Evolutionary conservation across 2,113 vertebrate genomes (phyloP), one percentile per base, ranked within the genome.

Genomic region (Pandion haliaetus): DNA sequence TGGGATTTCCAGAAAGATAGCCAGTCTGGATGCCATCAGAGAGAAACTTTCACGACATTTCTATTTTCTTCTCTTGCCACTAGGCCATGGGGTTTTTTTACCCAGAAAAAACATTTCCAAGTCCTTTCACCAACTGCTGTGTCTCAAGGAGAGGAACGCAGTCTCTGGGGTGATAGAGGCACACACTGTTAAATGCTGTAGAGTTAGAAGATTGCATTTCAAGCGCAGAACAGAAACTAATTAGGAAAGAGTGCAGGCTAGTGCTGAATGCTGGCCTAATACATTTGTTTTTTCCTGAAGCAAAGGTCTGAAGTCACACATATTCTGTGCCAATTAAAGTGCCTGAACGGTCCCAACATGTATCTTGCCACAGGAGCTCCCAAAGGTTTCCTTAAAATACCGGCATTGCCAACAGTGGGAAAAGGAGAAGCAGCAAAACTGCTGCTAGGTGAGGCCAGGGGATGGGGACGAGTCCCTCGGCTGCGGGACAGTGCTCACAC

Each of bases 381-480:
- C 29, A 25, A 47, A 58, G 10, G 1, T 57, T 71, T 88, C 17
- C 17, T 86, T 82, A 24, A 44, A 73, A 81, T 36, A 32, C 5
- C 0, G 1, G 2, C 26, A 62, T 40, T n/a, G 36, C 11, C 45
- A 78, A 18, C 45, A 93, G 42, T 5, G 1, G 67, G 38, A 32
- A 89, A 91, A 84, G 19, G 3, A 84, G 17, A 87, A 71, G 42
- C 28, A 81, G 31, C 17, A 89, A 74, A 81, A 78, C 12, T 78
- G 63, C 42, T 78, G 24, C 47, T 55, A n/a, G 32, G 70, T 1
- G 9, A 63, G 52, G 6, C 38, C 69, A 55, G 19, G 26, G 23
- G 17, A 66, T 19, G 0, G 3, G 17, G 38, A 71, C 0, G 5
- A 71, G 47, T n/a, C 34, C n/a, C 11, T 49, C 1, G 3, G 32